These are phyloP conservation scores for Eupithecia subumbrata DNA, from an alignment of 2,888 invertebrate genomes.

Conservation along the genomic window DNA sequence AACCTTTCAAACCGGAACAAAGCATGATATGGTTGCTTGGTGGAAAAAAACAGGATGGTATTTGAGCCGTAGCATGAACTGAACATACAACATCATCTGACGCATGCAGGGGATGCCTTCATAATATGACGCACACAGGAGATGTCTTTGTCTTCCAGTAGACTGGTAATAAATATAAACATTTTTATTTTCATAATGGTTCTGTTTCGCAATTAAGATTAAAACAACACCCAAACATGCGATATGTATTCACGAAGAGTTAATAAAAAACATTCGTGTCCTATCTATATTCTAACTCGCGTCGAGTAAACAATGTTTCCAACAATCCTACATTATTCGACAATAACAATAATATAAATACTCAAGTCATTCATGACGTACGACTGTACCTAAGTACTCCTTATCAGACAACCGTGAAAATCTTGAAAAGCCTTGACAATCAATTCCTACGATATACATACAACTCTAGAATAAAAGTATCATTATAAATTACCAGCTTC, in stretches of 20 bases:
- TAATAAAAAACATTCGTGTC: not conserved
- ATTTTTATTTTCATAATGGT: not conserved
- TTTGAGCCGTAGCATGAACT: too few relatives aligned
- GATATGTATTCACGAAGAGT: not conserved
- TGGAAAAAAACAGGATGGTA: too few relatives aligned
- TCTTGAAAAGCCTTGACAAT: not conserved
- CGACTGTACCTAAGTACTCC: not conserved
- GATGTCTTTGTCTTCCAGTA: not conserved
- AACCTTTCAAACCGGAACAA: too few relatives aligned
- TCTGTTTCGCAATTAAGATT: not conserved
- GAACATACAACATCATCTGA: too few relatives aligned
- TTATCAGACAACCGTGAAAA: slow-evolving; percentile 5
- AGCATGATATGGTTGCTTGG: too few relatives aligned
- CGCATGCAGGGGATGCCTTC: too few relatives aligned
- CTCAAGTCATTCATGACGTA: not conserved
- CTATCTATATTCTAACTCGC: not conserved
- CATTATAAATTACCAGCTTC: not conserved
- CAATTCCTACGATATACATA: not conserved
- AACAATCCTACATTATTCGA: not conserved
- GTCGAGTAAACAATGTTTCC: not conserved
- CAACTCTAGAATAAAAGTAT: not conserved
- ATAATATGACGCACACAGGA: too few relatives aligned
- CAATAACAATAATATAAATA: not conserved
- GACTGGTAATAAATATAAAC: not conserved
- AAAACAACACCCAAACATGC: not conserved